Evolutionary conservation across 2,888 invertebrate species (phyloP).

Genomic region (Conops quadrifasciatus): DNA sequence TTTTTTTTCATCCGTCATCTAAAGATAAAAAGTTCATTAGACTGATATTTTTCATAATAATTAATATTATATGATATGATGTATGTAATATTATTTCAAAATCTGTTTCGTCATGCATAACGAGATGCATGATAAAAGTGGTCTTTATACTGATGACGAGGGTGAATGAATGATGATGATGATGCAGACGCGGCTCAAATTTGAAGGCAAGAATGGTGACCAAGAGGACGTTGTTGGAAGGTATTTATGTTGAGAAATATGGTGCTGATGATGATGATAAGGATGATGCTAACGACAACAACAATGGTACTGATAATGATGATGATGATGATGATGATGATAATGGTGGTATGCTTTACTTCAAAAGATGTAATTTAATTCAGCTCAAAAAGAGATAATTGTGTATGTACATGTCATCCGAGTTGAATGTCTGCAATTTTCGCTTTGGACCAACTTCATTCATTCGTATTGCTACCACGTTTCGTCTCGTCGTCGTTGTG

Average conservation of each 20-base stretch:
- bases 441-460: background rate
- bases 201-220: too few relatives aligned
- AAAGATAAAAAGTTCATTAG: background rate
- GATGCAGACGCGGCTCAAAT: too few relatives aligned
- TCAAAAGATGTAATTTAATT: slow-evolving; percentile 14
- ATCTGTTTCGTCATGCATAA: background rate
- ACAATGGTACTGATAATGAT: background rate
- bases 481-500: background rate
- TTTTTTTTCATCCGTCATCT: background rate
- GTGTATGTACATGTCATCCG: slow-evolving; percentile 17
- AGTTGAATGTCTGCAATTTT: background rate
- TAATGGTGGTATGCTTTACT: slow-evolving; percentile 1
- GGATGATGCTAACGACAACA: background rate
- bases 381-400: slow-evolving; percentile 19
- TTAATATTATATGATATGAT: too few relatives aligned
- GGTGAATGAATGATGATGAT: too few relatives aligned
- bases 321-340: background rate
- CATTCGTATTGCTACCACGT: background rate
- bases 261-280: background rate
- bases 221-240: too few relatives aligned
- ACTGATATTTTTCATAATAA: background rate
- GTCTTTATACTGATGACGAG: too few relatives aligned
- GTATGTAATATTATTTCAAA: background rate
- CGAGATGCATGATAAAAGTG: too few relatives aligned
- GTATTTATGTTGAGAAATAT: too few relatives aligned